Conservation (phyloP, 2,888 invertebrate genomes). For the Sphecodes monilicornis region DNA sequence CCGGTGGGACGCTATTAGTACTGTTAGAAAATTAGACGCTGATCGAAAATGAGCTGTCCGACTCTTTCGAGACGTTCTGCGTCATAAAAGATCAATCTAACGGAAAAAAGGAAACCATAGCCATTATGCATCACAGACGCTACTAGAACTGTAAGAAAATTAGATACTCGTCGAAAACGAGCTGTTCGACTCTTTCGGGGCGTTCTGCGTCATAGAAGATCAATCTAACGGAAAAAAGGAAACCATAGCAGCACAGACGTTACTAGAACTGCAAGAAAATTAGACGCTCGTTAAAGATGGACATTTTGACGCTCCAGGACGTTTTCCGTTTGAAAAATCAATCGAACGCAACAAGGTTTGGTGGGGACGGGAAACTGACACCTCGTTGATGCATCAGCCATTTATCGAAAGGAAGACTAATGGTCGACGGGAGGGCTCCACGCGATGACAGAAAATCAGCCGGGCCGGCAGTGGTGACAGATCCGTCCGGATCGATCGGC, state of each 20-base stretch:
- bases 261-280: not conserved
- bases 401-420: constrained; percentile 76
- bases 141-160: not conserved
- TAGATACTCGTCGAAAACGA: not conserved
- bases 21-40: not conserved
- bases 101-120: too few species aligned
- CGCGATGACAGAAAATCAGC: constrained; percentile 28
- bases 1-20: not conserved
- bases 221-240: too few species aligned
- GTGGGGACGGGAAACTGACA: constrained; percentile 62
- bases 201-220: too few species aligned
- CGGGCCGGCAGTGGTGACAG: constrained; percentile 45
- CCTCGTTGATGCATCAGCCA: constrained; percentile 60
- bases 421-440: constrained; percentile 56
- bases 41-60: not conserved
- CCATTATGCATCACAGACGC: not conserved
- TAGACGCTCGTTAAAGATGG: not conserved
- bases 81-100: too few species aligned
- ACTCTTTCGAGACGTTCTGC: not conserved
- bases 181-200: not conserved
- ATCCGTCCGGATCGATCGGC: constrained; percentile 70
- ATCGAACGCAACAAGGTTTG: constrained; percentile 13
- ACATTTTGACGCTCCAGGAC: not conserved
- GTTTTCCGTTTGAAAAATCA: not conserved
- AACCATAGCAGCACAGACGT: not conserved